Conservation (phyloP, 53 echinoderm and acorn worm genomes). For the Paracentrotus lividus region DNA sequence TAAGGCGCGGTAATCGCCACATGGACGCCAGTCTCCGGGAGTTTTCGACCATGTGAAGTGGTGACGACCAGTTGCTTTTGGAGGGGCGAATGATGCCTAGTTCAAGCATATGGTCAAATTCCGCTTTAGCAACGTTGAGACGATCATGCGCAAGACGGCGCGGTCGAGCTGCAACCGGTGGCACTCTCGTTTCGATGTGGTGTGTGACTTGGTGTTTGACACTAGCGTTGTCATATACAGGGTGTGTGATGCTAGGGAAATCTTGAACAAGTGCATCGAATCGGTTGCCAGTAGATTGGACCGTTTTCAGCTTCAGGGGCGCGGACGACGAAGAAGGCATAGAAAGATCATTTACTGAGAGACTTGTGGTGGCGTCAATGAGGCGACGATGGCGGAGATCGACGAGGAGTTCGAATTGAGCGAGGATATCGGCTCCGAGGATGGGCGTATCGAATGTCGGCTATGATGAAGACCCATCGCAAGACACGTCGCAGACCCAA, state of each 20-base stretch:
- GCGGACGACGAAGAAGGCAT: neutral
- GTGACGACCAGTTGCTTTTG: slow-evolving; percentile 68
- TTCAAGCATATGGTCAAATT: slow-evolving; percentile 76
- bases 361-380: slow-evolving; percentile 56
- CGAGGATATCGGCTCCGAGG: slow-evolving; percentile 75
- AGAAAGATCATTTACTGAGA: slow-evolving; percentile 18
- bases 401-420: slow-evolving; percentile 47
- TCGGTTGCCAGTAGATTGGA: neutral
- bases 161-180: slow-evolving; percentile 70
- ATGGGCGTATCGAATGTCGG: slow-evolving; percentile 66
- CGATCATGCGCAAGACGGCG: slow-evolving; percentile 66
- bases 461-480: slow-evolving; percentile 68
- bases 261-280: neutral
- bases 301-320: too few species aligned
- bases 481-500: slow-evolving; percentile 68
- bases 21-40: neutral
- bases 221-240: neutral
- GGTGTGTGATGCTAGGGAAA: slow-evolving; percentile 35
- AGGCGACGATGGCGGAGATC: slow-evolving; percentile 62
- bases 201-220: slow-evolving; percentile 43
- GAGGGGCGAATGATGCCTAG: slow-evolving; percentile 67
- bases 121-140: slow-evolving; percentile 62
- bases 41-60: slow-evolving; percentile 67
- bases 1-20: neutral
- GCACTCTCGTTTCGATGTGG: slow-evolving; percentile 68